These are phyloP conservation scores for Ophion ventricosus DNA, from an alignment of 2,888 invertebrate genomes.

Conservation along the genomic window DNA sequence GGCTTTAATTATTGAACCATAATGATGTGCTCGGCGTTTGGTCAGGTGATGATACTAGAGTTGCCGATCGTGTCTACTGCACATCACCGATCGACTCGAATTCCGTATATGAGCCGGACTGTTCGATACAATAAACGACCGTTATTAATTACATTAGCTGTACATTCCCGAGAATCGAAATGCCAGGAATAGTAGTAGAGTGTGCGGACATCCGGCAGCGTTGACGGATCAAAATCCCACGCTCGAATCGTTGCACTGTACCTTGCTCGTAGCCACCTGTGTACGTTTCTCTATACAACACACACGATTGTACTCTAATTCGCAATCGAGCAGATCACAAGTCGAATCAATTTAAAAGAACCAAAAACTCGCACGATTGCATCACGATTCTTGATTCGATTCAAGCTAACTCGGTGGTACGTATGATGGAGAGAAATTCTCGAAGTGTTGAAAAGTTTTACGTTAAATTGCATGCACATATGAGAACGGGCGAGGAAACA, in stretches of 20 bases:
- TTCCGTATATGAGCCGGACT: slow-evolving; percentile 4
- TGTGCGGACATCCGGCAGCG: slow-evolving; percentile 25
- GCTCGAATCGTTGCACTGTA: slow-evolving; percentile 19
- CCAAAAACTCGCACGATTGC: not conserved
- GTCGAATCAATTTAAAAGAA: slow-evolving; percentile 21
- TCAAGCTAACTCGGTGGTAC: not conserved
- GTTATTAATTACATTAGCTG: slow-evolving; percentile 55
- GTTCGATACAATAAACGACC: slow-evolving; percentile 48
- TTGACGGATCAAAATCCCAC: slow-evolving; percentile 44
- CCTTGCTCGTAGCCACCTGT: not conserved
- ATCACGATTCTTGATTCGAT: slow-evolving; percentile 12
- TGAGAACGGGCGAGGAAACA: not conserved
- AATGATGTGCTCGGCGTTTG: slow-evolving; percentile 44
- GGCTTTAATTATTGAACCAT: slow-evolving; percentile 52
- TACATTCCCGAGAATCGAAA: slow-evolving; percentile 38
- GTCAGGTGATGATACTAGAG: slow-evolving; percentile 21
- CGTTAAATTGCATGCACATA: not conserved
- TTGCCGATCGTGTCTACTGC: slow-evolving; percentile 20
- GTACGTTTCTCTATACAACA: not conserved
- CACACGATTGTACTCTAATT: slow-evolving; percentile 8
- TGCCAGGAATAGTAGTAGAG: not conserved
- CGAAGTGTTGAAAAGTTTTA: slow-evolving; percentile 6
- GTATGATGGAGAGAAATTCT: not conserved
- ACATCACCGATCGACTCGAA: slow-evolving; percentile 25
- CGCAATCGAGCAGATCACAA: slow-evolving; percentile 10